Percentiles rank a stretch among this genome's conserved stretches.
Evolutionary conservation across 2,113 vertebrate genomes (phyloP).

Genomic region (Motacilla tschutschensis): DNA sequence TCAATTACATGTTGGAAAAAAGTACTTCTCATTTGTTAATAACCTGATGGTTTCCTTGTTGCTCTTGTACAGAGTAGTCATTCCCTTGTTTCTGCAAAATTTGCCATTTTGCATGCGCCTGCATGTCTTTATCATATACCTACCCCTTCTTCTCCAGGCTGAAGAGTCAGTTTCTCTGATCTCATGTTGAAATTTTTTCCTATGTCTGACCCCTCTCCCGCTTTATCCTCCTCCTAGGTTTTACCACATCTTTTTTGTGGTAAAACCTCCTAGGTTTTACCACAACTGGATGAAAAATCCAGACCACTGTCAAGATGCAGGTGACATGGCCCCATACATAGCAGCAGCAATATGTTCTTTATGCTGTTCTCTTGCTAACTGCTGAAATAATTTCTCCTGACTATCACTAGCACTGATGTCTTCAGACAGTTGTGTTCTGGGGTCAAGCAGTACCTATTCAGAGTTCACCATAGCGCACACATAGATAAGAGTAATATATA

Average conservation of each 20-base stretch:
- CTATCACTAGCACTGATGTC: not conserved
- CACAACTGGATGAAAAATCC: not conserved
- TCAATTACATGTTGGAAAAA: not conserved
- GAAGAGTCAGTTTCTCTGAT: not conserved
- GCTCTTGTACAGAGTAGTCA: not conserved
- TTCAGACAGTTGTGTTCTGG: not conserved
- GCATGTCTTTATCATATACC: not conserved
- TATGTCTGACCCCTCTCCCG: not conserved
- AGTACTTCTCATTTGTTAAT: not conserved
- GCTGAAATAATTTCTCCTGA: not conserved
- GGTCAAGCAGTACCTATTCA: not conserved
- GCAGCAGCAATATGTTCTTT: not conserved
- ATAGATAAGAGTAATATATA: not conserved
- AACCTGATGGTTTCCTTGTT: not conserved
- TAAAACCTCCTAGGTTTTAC: not conserved
- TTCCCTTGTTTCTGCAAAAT: not conserved
- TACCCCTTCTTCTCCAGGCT: not conserved
- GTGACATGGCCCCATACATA: not conserved
- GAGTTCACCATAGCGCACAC: accelerated
- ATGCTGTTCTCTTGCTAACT: not conserved
- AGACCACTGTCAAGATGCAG: not conserved
- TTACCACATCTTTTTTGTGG: not conserved
- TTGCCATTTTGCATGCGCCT: not conserved
- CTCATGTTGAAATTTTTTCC: not conserved
- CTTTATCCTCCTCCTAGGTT: not conserved